These are phyloP conservation scores for Nomia melanderi DNA, from an alignment of 1,140 invertebrate species.

Conservation along the genomic window DNA sequence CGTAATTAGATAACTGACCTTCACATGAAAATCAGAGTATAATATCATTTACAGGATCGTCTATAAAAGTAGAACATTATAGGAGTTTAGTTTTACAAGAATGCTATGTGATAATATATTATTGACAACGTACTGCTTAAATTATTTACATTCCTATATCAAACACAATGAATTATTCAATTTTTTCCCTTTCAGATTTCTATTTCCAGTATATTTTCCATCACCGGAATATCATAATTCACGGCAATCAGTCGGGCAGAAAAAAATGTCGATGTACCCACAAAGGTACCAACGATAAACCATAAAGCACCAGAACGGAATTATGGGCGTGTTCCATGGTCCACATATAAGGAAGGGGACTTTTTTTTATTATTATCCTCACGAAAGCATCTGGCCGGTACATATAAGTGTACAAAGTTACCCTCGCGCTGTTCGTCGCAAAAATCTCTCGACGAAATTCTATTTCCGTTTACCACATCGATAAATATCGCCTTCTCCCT, in stretches of 20 bases:
- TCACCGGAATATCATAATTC: not conserved
- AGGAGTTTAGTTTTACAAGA: too few species aligned
- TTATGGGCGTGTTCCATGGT: conserved; percentile 1
- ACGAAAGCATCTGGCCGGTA: not conserved
- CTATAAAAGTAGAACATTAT: too few species aligned
- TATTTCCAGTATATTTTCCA: not conserved
- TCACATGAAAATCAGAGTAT: too few species aligned
- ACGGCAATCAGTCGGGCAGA: not conserved
- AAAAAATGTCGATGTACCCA: not conserved
- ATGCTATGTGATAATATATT: too few species aligned
- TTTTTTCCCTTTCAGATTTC: not conserved
- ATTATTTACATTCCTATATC: too few species aligned
- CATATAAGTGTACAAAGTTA: conserved; percentile 13
- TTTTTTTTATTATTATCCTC: conserved; percentile 9
- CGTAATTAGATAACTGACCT: too few species aligned
- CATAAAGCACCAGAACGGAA: not conserved
- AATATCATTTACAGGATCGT: too few species aligned
- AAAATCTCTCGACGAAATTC: conserved; percentile 17
- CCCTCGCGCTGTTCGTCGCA: not conserved
- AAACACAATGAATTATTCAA: not conserved
- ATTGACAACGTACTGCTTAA: too few species aligned
- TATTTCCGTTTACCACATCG: conserved; percentile 15
- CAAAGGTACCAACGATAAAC: not conserved
- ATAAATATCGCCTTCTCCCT: conserved; percentile 9
- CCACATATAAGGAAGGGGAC: not conserved